Base-by-base conservation (phyloP, 2,888 invertebrate species). In the Chymomyza caudatula region DNA sequence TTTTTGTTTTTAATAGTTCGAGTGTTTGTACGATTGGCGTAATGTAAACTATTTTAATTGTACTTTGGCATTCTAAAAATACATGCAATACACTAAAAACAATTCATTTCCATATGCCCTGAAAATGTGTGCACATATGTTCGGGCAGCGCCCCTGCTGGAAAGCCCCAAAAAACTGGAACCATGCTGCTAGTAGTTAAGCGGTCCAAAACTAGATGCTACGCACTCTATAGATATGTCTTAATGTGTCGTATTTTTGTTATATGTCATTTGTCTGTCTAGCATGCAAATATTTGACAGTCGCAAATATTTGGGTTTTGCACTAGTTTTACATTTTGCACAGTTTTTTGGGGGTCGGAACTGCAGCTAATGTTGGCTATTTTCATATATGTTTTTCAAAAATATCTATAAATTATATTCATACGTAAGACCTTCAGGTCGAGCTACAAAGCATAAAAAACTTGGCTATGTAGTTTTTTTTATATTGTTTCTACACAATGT, bases 11-110 rank as follows among this genome's bases (percentile, higher is more conserved):
- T 56, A 58, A 59, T 58, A 53, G 57, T 52, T 37, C 43, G 11
- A n/a, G 22, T 47, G 19, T 49, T 25, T 54, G 20, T 61, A 17
- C 19, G 19, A 20, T 13, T 37, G 37, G 68, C 63, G 55, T 17
- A 75, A 76, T 80, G 85, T 81, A 83, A 85, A 83, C 75, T 73
- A 75, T 83, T 82, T 85, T 76, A 85, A 82, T 82, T 82, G 85
- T 82, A 77, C 74, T 77, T 77, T 49, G 29, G 13, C 13, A 13
- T n/a, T 43, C 51, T 60, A 60, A 37, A 63, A 66, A 74, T 68
- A 73, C 5, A 19, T 20, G 4, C 15, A 47, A 6, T 47, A 47
- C 17, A 63, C 59, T 54, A 63, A 71, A 59, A 61, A 42, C 71
- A 70, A 56, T 47, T 47, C 47, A 17, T 47, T 23, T 25, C 29